Conservation (phyloP, 1,140 invertebrate genomes). For the Gryllus bimaculatus region DNA sequence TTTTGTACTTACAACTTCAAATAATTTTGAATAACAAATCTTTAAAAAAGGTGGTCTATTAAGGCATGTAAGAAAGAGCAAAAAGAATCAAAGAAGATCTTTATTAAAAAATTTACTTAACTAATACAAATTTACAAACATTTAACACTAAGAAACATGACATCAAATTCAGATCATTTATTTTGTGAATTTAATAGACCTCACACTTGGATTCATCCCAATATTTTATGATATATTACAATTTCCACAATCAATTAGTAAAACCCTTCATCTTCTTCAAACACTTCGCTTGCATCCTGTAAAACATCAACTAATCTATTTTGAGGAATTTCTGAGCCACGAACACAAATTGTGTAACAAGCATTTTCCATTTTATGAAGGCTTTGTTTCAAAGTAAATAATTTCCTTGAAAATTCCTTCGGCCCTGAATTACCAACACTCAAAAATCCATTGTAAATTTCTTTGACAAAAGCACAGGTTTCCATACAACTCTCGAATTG, state of each 20-base stretch:
- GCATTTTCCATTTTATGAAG: constrained; percentile 75
- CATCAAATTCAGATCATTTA: no score
- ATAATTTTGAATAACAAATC: no score
- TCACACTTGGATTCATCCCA: no score
- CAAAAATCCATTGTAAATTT: constrained; percentile 23
- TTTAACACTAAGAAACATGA: no score
- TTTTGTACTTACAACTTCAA: no score
- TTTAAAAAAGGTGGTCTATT: no score
- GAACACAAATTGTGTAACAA: constrained; percentile 71
- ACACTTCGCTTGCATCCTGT: constrained; percentile 31
- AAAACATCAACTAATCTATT: constrained; percentile 52
- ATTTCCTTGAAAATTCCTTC: constrained; percentile 60
- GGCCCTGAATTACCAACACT: constrained; percentile 40
- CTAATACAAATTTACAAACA: no score
- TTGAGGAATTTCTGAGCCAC: constrained; percentile 67
- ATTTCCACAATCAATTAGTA: constrained; percentile 25
- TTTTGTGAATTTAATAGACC: no score
- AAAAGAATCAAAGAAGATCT: no score
- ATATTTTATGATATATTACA: background rate
- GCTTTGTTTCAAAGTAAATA: constrained; percentile 57
- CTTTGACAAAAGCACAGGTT: constrained; percentile 31
- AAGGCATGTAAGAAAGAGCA: no score
- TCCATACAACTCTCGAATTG: constrained; percentile 62
- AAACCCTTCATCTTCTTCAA: constrained; percentile 40
- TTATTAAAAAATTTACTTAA: no score